These are phyloP conservation scores for Sebastes hopkinsi DNA, from an alignment of 2,797 vertebrate species.

Conservation along the genomic window DNA sequence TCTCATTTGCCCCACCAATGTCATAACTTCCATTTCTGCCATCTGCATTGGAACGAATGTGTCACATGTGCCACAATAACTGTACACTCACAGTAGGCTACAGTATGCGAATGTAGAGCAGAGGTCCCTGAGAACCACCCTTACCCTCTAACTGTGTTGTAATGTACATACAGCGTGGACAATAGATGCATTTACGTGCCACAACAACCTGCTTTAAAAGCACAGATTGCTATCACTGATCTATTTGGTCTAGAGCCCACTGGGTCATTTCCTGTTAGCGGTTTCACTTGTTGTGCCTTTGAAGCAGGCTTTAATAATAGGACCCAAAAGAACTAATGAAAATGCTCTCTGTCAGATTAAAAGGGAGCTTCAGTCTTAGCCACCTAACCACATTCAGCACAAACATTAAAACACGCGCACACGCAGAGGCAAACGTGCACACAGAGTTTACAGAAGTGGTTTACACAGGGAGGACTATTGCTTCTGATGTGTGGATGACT, in stretches of 20 bases:
- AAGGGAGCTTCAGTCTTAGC: conserved; percentile 81
- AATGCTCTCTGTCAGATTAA: conserved; percentile 84
- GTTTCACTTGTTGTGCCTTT: conserved; percentile 84
- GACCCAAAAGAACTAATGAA: conserved; percentile 85
- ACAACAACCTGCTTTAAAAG: conserved; percentile 50
- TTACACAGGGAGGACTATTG: conserved; percentile 66
- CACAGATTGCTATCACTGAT: conserved; percentile 61
- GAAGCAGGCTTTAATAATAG: conserved; percentile 84
- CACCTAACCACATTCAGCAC: conserved; percentile 72
- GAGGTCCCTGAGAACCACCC: background rate
- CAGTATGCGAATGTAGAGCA: conserved; percentile 27
- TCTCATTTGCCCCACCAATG: conserved; percentile 68
- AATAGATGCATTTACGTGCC: conserved; percentile 27
- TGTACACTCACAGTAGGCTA: conserved; percentile 13
- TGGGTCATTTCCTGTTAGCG: conserved; percentile 81
- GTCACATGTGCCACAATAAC: conserved; percentile 58
- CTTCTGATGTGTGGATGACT: conserved; percentile 78
- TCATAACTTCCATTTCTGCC: conserved; percentile 78
- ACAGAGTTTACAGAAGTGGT: conserved; percentile 82
- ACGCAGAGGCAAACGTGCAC: conserved; percentile 42
- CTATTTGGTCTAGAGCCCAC: conserved; percentile 56
- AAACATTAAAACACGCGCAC: conserved; percentile 65
- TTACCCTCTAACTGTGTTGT: conserved; percentile 11
- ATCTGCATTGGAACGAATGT: conserved; percentile 74
- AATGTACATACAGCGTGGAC: conserved; percentile 12